These are phyloP conservation scores for Odontesthes bonariensis DNA, from an alignment of 2,113 vertebrate genomes.

Conservation along the genomic window DNA sequence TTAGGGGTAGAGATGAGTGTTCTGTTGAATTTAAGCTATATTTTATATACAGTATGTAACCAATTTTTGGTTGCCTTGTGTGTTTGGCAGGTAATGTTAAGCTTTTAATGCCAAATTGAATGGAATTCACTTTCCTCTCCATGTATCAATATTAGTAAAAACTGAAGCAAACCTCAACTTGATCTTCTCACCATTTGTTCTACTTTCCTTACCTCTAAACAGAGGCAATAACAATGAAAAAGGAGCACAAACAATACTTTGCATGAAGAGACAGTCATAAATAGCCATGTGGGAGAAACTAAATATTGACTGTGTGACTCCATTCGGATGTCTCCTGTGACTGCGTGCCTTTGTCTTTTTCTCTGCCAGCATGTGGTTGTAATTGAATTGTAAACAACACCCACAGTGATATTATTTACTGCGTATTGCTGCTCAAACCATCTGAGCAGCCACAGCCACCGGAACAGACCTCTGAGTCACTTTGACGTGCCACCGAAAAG, in stretches of 20 bases:
- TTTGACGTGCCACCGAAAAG: slow-evolving; percentile 91
- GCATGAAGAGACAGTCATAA: slow-evolving; percentile 59
- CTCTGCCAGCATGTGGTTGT: slow-evolving; percentile 58
- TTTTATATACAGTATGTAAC: neutral
- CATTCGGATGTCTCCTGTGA: slow-evolving; percentile 60
- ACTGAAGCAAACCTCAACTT: neutral
- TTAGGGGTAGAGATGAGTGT: neutral
- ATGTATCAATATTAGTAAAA: neutral
- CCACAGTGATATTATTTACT: slow-evolving; percentile 79
- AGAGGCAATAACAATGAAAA: slow-evolving; percentile 29
- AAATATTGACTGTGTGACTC: slow-evolving; percentile 75
- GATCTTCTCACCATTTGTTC: neutral
- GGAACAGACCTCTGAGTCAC: slow-evolving; percentile 84
- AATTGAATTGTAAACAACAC: slow-evolving; percentile 81
- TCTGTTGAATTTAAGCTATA: slow-evolving; percentile 5
- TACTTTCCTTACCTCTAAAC: neutral
- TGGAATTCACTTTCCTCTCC: neutral
- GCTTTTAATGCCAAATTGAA: neutral
- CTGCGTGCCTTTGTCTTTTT: slow-evolving; percentile 63
- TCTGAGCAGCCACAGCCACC: slow-evolving; percentile 41
- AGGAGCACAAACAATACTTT: slow-evolving; percentile 46
- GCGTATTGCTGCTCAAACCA: slow-evolving; percentile 59
- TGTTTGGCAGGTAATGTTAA: too few species aligned
- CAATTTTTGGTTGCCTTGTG: neutral
- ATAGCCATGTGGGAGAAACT: slow-evolving; percentile 50